These are phyloP conservation scores for Chaetops frenatus DNA, from an alignment of 2,113 vertebrate species.

Conservation along the genomic window DNA sequence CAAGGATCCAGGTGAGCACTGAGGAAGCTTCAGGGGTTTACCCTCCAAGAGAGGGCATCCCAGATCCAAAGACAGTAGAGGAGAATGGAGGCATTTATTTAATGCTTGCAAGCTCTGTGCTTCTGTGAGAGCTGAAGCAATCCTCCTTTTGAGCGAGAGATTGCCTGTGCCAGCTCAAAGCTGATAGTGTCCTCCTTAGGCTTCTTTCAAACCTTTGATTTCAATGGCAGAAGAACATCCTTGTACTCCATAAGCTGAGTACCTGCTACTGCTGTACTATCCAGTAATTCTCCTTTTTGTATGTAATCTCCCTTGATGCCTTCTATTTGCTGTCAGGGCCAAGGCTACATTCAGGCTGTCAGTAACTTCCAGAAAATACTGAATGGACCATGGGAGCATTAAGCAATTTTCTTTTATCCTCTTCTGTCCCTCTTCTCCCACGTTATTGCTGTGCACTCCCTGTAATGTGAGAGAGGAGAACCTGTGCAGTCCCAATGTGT, in stretches of 20 bases:
- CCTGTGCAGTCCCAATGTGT: background rate
- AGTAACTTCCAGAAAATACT: background rate
- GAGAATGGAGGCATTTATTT: background rate
- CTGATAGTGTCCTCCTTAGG: background rate
- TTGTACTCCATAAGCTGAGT: background rate
- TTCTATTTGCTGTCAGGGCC: background rate
- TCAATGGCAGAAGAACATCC: background rate
- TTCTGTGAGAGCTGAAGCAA: background rate
- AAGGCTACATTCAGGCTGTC: background rate
- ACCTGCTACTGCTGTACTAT: background rate
- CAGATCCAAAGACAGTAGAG: background rate
- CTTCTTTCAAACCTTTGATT: background rate
- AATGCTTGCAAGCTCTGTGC: background rate
- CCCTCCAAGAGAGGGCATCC: background rate
- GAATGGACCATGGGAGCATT: background rate
- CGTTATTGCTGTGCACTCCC: background rate
- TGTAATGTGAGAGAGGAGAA: background rate
- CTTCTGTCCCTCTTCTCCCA: background rate
- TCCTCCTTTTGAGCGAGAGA: background rate
- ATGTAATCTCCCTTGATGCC: background rate
- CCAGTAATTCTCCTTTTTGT: background rate
- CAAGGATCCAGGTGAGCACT: background rate
- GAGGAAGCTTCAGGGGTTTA: background rate
- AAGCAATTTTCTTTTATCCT: background rate
- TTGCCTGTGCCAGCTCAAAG: background rate